Base-by-base conservation (phyloP, 2,113 vertebrate genomes). In the Saccopteryx leptura region DNA sequence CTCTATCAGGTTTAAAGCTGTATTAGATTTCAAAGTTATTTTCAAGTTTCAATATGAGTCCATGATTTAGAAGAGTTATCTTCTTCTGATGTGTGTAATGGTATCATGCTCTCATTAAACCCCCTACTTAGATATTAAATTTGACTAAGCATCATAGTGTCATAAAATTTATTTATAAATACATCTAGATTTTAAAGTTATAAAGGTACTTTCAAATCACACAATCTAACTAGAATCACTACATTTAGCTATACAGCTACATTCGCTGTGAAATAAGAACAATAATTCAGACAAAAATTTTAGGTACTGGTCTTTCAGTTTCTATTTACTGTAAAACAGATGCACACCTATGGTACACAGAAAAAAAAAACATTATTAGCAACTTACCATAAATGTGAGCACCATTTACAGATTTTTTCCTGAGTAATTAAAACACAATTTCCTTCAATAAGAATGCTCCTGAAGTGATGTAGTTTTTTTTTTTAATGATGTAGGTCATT, bases 341-440 rank as follows among this genome's bases (percentile, higher is more conserved):
- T 33, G 66, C 61, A 26, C 18, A 84, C 14, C 50, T 88, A 71
- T 23, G 26, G 46, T 23, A 90, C 46, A 54, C 11, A 52, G 24
- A 90, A 83, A 52, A 33, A 60, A 90, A 84, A 96, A 7, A 50
- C 72, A 24, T 26, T 61, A 46, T 65, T 69, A 87, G 48, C 24
- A 89, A 58, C 31, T 91, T 52, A 89, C 74, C 61, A 18, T 80
- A 81, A 88, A 92, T 88, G n/a, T 91, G 78, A 97, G 83, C 78
- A 96, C 61, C 82, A 68, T 95, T 95, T 82, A 71, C 19, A 65
- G 56, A 79, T 33, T 69, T 94, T 88, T 93, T 90, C 76, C 61
- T 79, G 88, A 92, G 54, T 95, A 50, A 72, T 84, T 65, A 52
- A 63, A 82, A 68, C 28, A 52, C 14, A 72, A 65, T 88, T 61